These are phyloP conservation scores for Otus scops DNA, from an alignment of 2,797 vertebrate genomes.

Conservation along the genomic window DNA sequence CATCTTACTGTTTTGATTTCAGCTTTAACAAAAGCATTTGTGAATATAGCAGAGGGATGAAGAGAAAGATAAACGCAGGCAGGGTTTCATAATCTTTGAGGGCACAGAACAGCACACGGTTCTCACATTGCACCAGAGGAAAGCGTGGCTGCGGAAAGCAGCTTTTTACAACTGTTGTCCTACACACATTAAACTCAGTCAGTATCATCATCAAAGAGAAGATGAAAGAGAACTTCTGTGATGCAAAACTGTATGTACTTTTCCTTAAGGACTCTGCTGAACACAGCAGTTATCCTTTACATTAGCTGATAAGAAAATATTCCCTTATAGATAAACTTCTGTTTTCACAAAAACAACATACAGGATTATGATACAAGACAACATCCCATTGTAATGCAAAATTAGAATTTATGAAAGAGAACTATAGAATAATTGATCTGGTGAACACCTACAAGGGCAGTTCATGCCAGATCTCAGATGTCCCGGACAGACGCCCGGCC, in stretches of 20 bases:
- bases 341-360: neutral
- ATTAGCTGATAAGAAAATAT: neutral
- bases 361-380: neutral
- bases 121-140: neutral
- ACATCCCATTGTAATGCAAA: neutral
- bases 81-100: neutral
- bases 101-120: fast-evolving
- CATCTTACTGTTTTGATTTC: neutral
- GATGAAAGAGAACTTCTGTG: fast-evolving
- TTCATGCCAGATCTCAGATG: neutral
- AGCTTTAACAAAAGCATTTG: neutral
- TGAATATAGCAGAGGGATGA: neutral
- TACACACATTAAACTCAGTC: neutral
- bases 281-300: neutral
- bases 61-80: neutral
- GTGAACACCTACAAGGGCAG: neutral
- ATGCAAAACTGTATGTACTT: fast-evolving
- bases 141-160: neutral
- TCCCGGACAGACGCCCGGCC: neutral
- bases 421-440: neutral
- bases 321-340: neutral
- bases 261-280: neutral
- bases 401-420: neutral
- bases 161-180: neutral
- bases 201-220: neutral